Conservation (phyloP, 1,140 invertebrate species). For the Branchinecta lindahli region DNA sequence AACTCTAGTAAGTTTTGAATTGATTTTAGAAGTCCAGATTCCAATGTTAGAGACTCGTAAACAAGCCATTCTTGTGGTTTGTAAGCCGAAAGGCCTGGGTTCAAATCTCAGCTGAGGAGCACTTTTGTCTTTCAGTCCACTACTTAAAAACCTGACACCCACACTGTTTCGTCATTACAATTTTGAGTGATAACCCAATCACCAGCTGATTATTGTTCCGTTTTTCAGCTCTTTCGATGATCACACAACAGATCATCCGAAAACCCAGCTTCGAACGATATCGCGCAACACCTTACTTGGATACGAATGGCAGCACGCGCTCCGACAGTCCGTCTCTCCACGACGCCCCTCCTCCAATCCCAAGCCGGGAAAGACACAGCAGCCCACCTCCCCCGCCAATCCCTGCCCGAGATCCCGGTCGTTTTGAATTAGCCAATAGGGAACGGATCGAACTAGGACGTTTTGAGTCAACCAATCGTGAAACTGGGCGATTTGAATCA, state of each 20-base stretch:
- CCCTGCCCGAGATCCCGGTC: conserved; percentile 11
- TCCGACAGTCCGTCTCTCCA: conserved; percentile 59
- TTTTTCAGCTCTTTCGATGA: conserved; percentile 32
- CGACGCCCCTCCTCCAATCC: conserved; percentile 16
- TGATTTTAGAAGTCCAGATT: too few relatives aligned
- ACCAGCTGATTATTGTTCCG: not conserved
- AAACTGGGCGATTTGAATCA: not conserved
- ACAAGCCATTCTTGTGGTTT: too few relatives aligned
- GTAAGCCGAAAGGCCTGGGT: too few relatives aligned
- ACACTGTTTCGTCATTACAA: too few relatives aligned
- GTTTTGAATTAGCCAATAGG: not conserved
- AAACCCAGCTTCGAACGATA: conserved; percentile 71
- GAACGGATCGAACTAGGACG: conserved; percentile 4
- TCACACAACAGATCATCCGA: conserved; percentile 57
- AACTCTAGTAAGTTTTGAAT: too few relatives aligned
- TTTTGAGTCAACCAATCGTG: too few relatives aligned
- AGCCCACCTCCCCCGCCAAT: conserved; percentile 16
- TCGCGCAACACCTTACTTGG: conserved; percentile 63
- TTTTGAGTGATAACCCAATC: too few relatives aligned
- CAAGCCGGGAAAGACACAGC: conserved; percentile 19
- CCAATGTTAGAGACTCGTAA: too few relatives aligned
- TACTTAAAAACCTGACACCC: too few relatives aligned
- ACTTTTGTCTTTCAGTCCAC: too few relatives aligned
- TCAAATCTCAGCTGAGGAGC: too few relatives aligned
- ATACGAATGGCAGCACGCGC: conserved; percentile 68